These are phyloP conservation scores for Xiphophorus couchianus DNA, from an alignment of 2,113 vertebrate genomes.

Conservation along the genomic window DNA sequence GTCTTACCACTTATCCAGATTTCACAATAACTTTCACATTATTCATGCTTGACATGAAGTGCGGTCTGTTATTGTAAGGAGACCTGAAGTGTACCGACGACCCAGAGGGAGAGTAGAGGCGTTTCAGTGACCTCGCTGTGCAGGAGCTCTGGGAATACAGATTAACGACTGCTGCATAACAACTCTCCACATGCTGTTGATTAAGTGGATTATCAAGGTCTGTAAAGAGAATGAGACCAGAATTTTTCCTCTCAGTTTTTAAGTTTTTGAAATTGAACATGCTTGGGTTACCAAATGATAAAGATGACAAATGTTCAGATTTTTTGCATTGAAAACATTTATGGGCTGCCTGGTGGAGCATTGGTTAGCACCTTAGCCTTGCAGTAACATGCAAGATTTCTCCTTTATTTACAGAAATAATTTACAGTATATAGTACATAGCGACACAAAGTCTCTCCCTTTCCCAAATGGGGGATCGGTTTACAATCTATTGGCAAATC, in stretches of 20 bases:
- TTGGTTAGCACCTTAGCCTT: too few species aligned
- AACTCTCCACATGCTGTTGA: constrained; percentile 1
- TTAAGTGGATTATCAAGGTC: constrained; percentile 18
- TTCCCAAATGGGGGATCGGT: too few species aligned
- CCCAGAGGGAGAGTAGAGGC: background rate
- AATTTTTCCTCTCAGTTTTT: background rate
- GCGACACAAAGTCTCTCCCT: too few species aligned
- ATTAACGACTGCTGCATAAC: constrained; percentile 6
- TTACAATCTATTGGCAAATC: too few species aligned
- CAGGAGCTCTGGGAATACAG: constrained; percentile 3
- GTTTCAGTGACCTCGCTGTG: constrained; percentile 1
- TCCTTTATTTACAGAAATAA: too few species aligned
- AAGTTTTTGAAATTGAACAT: background rate
- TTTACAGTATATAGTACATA: too few species aligned
- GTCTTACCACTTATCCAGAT: background rate
- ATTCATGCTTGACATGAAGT: constrained; percentile 12
- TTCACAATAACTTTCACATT: constrained; percentile 21
- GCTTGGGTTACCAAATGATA: background rate
- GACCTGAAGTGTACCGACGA: background rate
- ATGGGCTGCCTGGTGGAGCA: too few species aligned
- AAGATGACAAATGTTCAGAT: background rate
- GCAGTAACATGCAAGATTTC: too few species aligned
- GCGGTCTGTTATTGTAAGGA: constrained; percentile 1
- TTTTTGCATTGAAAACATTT: too few species aligned
- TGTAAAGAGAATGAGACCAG: background rate